phyloP scores from a whole-genome alignment of 1,140 invertebrate genomes.

The Drosophila biarmipes region DNA sequence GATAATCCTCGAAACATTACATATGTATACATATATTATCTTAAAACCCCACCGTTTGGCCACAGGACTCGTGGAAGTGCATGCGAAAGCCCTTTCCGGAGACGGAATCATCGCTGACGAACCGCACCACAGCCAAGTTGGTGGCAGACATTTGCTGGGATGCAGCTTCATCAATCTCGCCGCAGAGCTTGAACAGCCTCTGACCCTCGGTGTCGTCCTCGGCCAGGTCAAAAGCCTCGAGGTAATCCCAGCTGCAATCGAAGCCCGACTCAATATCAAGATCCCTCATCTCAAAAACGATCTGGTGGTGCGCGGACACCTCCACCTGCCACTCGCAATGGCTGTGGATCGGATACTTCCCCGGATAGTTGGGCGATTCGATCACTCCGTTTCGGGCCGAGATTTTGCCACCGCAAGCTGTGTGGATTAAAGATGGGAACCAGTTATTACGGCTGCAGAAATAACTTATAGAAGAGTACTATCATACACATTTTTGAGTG shows the following conservation, averaged over 20 bases:
- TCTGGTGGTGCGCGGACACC: conserved; percentile 88
- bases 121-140: conserved; percentile 63
- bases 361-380: conserved; percentile 89
- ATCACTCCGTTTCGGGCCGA: conserved; percentile 52
- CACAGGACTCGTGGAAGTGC: conserved; percentile 86
- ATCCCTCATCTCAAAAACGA: conserved; percentile 85
- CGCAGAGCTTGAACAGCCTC: conserved; percentile 55
- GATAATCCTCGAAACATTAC: too few relatives aligned
- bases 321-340: conserved; percentile 91
- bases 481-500: too few relatives aligned
- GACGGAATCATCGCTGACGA: conserved; percentile 56
- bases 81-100: conserved; percentile 60
- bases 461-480: too few relatives aligned
- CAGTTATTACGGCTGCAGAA: neutral
- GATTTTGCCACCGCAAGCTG: conserved; percentile 69
- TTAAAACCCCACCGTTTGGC: conserved; percentile 86
- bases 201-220: conserved; percentile 46
- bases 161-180: accelerated
- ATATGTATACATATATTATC: neutral
- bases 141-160: neutral
- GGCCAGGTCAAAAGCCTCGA: conserved; percentile 75
- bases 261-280: conserved; percentile 87
- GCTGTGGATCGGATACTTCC: conserved; percentile 88
- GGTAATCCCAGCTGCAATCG: conserved; percentile 87
- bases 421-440: neutral